A percentile compares a stretch with the other conserved stretches of the same genome.
Evolutionary conservation across 2,888 invertebrate species (phyloP).

Genomic region (Ferdinandea cuprea): DNA sequence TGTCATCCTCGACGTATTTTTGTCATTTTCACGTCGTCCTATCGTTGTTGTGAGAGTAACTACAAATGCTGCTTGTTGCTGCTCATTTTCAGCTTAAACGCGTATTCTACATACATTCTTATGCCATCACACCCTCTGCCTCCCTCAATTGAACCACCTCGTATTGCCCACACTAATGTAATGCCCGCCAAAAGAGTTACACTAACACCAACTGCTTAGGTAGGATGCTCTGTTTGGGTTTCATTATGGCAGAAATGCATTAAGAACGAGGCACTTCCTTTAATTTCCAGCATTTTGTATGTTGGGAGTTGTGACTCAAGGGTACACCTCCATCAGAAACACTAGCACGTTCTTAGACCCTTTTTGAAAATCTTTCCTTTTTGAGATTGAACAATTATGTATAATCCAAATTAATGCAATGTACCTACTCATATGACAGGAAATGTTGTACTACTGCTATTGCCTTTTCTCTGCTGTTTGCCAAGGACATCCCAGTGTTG

Average conservation of each 20-base stretch:
- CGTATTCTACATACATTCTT: background rate
- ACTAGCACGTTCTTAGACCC: conserved; percentile 50
- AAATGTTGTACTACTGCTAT: conserved; percentile 37
- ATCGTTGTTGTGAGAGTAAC: conserved; percentile 33
- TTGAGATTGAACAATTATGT: conserved; percentile 37
- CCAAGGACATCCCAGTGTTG: conserved; percentile 58
- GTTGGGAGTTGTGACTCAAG: conserved; percentile 51
- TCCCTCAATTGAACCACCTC: too few species aligned
- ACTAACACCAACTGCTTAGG: conserved; percentile 16
- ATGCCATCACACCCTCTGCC: background rate
- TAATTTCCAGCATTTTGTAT: conserved; percentile 51
- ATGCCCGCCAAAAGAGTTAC: conserved; percentile 19
- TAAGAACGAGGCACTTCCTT: conserved; percentile 36
- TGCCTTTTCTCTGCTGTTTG: conserved; percentile 15
- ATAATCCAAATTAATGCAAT: conserved; percentile 31
- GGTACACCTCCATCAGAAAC: conserved; percentile 11
- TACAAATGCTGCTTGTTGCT: conserved; percentile 62
- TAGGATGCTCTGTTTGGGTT: conserved; percentile 42
- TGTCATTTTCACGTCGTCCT: conserved; percentile 13
- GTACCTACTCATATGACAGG: conserved; percentile 14
- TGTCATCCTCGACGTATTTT: conserved; percentile 23
- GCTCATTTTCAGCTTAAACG: conserved; percentile 44
- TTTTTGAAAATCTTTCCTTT: conserved; percentile 14
- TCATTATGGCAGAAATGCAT: conserved; percentile 46
- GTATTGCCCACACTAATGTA: conserved; percentile 2